Base-by-base conservation (phyloP, 2,113 vertebrate genomes). In the Rana temporaria region DNA sequence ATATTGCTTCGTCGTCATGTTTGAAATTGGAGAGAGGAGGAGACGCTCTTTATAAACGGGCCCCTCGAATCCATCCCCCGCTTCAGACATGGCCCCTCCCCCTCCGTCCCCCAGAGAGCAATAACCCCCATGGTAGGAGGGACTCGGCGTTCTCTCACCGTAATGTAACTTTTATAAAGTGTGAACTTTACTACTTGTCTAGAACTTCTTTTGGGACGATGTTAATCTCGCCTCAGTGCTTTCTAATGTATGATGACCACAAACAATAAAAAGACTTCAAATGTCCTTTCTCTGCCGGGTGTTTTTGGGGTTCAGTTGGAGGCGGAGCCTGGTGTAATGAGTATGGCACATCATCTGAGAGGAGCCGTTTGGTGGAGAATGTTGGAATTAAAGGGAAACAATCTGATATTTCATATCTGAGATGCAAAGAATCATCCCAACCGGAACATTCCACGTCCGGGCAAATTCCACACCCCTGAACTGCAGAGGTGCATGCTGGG, bases 191-290 rank as follows among this genome's bases (percentile, higher is more conserved):
- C 60, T 84, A 60, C 34, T 64, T 77, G 57, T 76, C 57, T 78
- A 88, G 85, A 32, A 38, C 6, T 63, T 17, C 64, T 18, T 20
- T 68, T 57, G 65, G 52, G 48, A 57, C 14, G 15, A 53, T 79
- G 75, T 78, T 66, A 52, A 19, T 79, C 4, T 56, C 12, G 16
- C n/a, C 64, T 79, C 19, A 86, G 88, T 85, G 85, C 86, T 88
- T 52, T 94, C 88, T 84, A 86, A 91, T 95, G 93, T 97, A 91
- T 92, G 26, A 55, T 90, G 90, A 85, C 94, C 86, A 93, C 88
- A 90, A 89, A n/a, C 93, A 90, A 90, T 92, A 94, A 90, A 91
- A 90, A 24, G 19, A 17, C 19, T 62, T 74, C 55, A 0, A 34
- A n/a, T 73, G 24, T 73, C 26, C 14, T 19, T 38, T 67, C 17